A percentile compares a stretch with the other conserved stretches of the same genome.
Evolutionary conservation across 2,797 vertebrate genomes (phyloP).

Genomic region (Sitta carolinensis): DNA sequence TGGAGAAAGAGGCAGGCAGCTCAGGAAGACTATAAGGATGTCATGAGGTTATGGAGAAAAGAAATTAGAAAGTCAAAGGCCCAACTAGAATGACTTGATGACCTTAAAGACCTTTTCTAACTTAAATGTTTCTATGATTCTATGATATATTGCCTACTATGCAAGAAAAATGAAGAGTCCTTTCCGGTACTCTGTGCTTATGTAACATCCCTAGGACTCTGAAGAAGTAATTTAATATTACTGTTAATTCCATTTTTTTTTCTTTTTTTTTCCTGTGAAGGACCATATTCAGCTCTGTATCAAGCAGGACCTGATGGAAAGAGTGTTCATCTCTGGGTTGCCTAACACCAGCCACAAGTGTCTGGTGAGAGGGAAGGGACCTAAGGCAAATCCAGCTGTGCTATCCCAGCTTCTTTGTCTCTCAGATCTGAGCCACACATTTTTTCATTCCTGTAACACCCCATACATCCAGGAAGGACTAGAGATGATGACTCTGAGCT

Average conservation of each 20-base stretch:
- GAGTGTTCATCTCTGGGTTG: neutral
- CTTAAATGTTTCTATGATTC: neutral
- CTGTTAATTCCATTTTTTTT: neutral
- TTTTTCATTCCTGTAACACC: neutral
- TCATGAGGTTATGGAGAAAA: neutral
- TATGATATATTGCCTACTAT: neutral
- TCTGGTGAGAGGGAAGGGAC: neutral
- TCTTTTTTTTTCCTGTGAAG: neutral
- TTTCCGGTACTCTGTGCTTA: neutral
- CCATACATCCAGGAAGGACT: neutral
- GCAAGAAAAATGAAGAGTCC: neutral
- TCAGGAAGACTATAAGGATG: neutral
- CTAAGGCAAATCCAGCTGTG: neutral
- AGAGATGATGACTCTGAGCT: neutral
- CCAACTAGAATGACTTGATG: neutral
- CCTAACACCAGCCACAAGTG: neutral
- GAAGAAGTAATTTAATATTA: constrained; percentile 2
- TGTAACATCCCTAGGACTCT: neutral
- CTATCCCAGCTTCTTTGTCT: neutral
- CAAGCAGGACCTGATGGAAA: neutral
- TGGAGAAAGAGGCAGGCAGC: neutral
- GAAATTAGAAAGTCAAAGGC: neutral
- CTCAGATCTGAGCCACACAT: neutral
- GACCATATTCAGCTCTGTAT: neutral
- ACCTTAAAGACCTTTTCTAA: neutral